phyloP scores from a whole-genome alignment of 2,888 invertebrate genomes.

The Holacanthella duospinosa region DNA sequence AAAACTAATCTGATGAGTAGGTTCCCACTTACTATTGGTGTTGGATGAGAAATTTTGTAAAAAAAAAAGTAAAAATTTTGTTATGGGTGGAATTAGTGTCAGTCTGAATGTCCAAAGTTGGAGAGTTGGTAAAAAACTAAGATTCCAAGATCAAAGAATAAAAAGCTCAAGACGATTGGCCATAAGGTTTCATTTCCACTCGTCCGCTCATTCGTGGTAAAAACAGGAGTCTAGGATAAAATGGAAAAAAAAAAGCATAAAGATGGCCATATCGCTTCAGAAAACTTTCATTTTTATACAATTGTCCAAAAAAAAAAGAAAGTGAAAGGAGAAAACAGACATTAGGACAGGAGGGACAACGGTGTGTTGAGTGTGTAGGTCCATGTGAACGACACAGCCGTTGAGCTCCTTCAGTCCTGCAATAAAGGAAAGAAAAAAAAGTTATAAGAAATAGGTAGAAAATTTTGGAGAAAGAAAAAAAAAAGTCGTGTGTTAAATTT shows the following conservation, averaged over 20 bases:
- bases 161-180: not conserved
- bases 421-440: not conserved
- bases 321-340: not conserved
- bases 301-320: not conserved
- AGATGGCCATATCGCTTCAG: too few species aligned
- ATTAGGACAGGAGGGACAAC: not conserved
- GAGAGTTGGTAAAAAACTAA: not conserved
- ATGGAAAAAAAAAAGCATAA: not conserved
- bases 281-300: not conserved
- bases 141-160: not conserved
- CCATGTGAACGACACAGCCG: not conserved
- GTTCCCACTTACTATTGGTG: not conserved
- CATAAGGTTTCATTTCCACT: not conserved
- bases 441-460: too few species aligned
- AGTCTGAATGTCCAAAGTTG: not conserved
- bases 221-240: not conserved
- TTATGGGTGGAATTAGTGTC: not conserved
- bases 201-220: not conserved
- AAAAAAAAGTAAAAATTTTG: not conserved
- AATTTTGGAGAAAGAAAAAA: too few species aligned
- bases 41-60: not conserved
- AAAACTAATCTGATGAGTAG: not conserved
- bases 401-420: not conserved
- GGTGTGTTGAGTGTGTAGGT: not conserved
- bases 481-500: not conserved